Evolutionary conservation across 1,140 invertebrate genomes (phyloP).

Genomic region (Zaprionus lachaisei): DNA sequence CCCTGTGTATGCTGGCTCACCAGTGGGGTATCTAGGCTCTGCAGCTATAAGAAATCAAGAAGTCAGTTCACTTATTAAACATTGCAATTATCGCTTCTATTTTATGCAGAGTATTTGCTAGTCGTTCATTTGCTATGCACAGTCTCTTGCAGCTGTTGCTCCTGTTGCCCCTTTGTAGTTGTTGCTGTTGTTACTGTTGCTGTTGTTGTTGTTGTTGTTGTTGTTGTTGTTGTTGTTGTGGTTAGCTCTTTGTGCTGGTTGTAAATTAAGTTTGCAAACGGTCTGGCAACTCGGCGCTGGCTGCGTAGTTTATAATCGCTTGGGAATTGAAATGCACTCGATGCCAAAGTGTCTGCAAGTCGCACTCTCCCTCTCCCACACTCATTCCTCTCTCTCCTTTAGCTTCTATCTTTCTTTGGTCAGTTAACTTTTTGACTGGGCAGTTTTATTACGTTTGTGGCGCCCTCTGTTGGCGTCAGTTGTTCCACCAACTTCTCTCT

Average conservation of each 20-base stretch:
- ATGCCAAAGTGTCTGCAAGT: slow-evolving; percentile 66
- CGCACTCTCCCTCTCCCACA: background rate
- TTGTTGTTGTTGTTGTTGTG: slow-evolving; percentile 40
- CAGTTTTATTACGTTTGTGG: slow-evolving; percentile 77
- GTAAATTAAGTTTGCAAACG: slow-evolving; percentile 81
- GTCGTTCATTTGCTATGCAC: background rate
- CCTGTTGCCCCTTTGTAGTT: slow-evolving; percentile 17
- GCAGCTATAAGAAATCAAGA: background rate
- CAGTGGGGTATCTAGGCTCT: background rate
- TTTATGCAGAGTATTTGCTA: background rate
- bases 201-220: slow-evolving; percentile 45
- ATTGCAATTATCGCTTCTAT: too few species aligned
- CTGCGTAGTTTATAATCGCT: slow-evolving; percentile 76
- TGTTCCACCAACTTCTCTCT: background rate
- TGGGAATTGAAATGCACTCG: slow-evolving; percentile 82
- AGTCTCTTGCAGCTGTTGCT: slow-evolving; percentile 8
- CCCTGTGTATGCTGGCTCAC: background rate
- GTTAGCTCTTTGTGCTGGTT: slow-evolving; percentile 62
- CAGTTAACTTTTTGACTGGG: slow-evolving; percentile 65
- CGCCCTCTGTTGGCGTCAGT: slow-evolving; percentile 35
- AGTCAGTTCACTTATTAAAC: too few species aligned
- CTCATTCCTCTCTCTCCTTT: slow-evolving; percentile 18
- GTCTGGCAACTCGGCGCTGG: slow-evolving; percentile 58
- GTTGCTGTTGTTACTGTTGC: slow-evolving; percentile 35
- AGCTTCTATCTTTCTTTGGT: slow-evolving; percentile 51